These are phyloP conservation scores for Macquaria australasica DNA, from an alignment of 2,113 vertebrate species.

Conservation along the genomic window DNA sequence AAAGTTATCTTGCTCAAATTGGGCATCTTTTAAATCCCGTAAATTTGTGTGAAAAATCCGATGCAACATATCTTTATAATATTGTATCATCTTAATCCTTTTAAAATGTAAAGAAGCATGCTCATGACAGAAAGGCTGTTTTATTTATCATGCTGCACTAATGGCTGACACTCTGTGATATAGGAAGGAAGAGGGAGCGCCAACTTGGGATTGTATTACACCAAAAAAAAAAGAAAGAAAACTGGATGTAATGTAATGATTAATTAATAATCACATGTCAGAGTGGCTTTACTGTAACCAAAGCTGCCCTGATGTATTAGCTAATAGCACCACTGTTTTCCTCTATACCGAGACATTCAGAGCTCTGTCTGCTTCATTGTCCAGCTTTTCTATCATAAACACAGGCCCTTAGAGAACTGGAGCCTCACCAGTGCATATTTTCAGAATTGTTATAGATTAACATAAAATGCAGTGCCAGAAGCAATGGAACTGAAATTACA, in stretches of 20 bases:
- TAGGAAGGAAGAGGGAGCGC: background rate
- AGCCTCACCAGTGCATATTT: slow-evolving; percentile 27
- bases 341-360: background rate
- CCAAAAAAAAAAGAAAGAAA: background rate
- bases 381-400: background rate
- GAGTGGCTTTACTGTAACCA: slow-evolving; percentile 28
- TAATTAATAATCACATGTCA: slow-evolving; percentile 59
- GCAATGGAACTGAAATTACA: slow-evolving; percentile 27
- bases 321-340: background rate
- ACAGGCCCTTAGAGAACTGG: slow-evolving; percentile 3
- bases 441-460: slow-evolving; percentile 24
- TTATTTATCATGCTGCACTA: slow-evolving; percentile 47
- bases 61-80: background rate
- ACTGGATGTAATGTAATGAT: slow-evolving; percentile 45
- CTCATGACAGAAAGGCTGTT: slow-evolving; percentile 9
- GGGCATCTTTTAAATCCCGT: background rate
- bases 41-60: background rate
- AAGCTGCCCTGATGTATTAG: slow-evolving; percentile 16
- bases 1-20: background rate
- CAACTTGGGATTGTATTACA: slow-evolving; percentile 11
- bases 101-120: slow-evolving; percentile 2
- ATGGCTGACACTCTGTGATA: slow-evolving; percentile 27
- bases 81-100: background rate
- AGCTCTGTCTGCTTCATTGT: background rate
- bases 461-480: slow-evolving; percentile 31